Percentiles rank a stretch among this genome's conserved stretches.
These are phyloP conservation scores for Lampropteryx suffumata DNA, from an alignment of 2,888 invertebrate genomes.

Conservation along the genomic window DNA sequence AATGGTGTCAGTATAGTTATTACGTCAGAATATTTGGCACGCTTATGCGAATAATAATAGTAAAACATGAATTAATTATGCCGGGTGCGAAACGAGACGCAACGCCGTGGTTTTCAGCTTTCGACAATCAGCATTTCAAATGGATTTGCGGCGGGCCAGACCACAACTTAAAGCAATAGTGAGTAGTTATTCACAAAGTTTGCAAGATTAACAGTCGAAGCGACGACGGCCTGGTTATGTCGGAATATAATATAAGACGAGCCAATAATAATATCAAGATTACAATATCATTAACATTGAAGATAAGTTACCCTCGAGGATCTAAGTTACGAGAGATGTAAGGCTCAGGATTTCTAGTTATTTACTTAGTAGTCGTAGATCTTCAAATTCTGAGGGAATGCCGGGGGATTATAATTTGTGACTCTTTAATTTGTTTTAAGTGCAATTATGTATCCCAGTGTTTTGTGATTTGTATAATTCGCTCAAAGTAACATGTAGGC, in stretches of 20 bases:
- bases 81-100: conserved; percentile 33
- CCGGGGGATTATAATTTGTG: too few species aligned
- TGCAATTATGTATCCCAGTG: too few species aligned
- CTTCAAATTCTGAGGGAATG: too few species aligned
- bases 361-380: too few species aligned
- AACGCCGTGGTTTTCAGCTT: conserved; percentile 29
- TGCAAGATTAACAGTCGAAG: conserved; percentile 22
- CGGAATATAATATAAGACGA: conserved; percentile 3
- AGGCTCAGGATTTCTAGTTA: too few species aligned
- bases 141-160: conserved; percentile 39
- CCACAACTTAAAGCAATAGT: conserved; percentile 42
- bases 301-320: too few species aligned
- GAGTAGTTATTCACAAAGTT: conserved; percentile 33
- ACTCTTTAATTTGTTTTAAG: too few species aligned
- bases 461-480: too few species aligned
- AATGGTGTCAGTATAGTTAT: conserved; percentile 19
- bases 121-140: conserved; percentile 45
- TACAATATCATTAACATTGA: not conserved
- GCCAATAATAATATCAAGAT: not conserved
- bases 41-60: conserved; percentile 35
- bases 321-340: too few species aligned
- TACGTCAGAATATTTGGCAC: conserved; percentile 31
- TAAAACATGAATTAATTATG: conserved; percentile 35
- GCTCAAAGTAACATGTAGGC: too few species aligned
- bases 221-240: conserved; percentile 1